Percentiles rank a stretch among this genome's conserved stretches.
Evolutionary conservation across 2,888 invertebrate genomes (phyloP).

Genomic region (Stomorhina lunata): DNA sequence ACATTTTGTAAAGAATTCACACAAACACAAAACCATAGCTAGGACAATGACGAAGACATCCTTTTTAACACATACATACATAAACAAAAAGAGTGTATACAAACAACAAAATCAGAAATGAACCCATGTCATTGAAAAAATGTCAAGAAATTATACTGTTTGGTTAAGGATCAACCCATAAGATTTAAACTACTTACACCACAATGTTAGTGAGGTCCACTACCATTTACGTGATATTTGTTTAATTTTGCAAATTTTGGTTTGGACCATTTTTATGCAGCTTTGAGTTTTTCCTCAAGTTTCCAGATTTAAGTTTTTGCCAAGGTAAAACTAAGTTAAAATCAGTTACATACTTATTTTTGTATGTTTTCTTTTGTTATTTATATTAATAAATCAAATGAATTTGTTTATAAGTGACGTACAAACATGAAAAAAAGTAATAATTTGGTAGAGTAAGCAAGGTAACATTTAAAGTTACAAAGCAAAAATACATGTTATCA

Average conservation of each 20-base stretch:
- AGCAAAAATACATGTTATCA: too few species aligned
- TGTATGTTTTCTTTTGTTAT: constrained; percentile 10
- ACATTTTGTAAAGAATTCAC: background rate
- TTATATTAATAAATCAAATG: constrained; percentile 57
- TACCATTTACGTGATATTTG: too few species aligned
- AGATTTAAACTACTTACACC: constrained; percentile 13
- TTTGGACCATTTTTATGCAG: too few species aligned
- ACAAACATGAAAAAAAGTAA: too few species aligned
- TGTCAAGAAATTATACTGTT: constrained; percentile 48
- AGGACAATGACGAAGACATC: background rate
- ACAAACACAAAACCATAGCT: background rate
- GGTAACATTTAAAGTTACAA: too few species aligned
- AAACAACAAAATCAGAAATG: background rate
- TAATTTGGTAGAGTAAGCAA: too few species aligned
- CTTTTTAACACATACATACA: background rate
- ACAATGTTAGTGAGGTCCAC: background rate
- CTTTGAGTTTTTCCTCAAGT: too few species aligned
- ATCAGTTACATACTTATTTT: constrained; percentile 16
- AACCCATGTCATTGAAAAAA: constrained; percentile 59
- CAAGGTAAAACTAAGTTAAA: background rate
- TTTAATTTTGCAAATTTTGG: too few species aligned
- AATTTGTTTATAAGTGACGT: constrained; percentile 26
- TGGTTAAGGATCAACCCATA: constrained; percentile 27
- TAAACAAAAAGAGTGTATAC: background rate
- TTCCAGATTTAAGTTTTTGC: too few species aligned